These are phyloP conservation scores for Allobates femoralis DNA, from an alignment of 2,797 vertebrate genomes.

Conservation along the genomic window DNA sequence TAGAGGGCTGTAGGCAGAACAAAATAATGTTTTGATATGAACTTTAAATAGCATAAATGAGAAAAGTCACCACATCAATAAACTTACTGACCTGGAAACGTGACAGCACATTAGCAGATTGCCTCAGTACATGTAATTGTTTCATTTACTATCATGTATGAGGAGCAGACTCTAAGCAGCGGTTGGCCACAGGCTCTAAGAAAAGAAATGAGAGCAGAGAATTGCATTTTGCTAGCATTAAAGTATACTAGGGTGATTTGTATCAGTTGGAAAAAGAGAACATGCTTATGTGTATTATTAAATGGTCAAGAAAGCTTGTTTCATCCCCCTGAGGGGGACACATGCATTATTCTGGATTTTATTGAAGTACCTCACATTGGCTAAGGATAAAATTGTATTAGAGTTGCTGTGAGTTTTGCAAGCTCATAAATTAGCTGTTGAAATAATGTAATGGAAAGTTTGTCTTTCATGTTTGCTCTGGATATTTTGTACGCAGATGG, in stretches of 20 bases:
- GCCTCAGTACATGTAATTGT: constrained; percentile 52
- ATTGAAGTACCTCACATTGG: constrained; percentile 38
- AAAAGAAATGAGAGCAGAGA: constrained; percentile 52
- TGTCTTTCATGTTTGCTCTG: neutral
- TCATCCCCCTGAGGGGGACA: constrained; percentile 30
- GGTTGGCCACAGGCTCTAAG: constrained; percentile 51
- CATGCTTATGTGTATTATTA: constrained; percentile 50
- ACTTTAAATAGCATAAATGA: constrained; percentile 60
- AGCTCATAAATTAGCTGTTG: constrained; percentile 16
- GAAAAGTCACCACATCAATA: constrained; percentile 55
- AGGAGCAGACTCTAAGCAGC: constrained; percentile 38
- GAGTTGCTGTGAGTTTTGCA: constrained; percentile 6
- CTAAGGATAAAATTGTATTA: constrained; percentile 23
- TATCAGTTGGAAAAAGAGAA: constrained; percentile 40
- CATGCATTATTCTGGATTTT: constrained; percentile 32
- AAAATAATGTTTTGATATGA: constrained; percentile 50
- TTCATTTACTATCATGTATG: constrained; percentile 53
- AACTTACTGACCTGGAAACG: constrained; percentile 58
- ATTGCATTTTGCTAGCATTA: constrained; percentile 50
- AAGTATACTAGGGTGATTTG: constrained; percentile 47
- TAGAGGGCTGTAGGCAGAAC: constrained; percentile 37
- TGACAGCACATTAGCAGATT: constrained; percentile 59
- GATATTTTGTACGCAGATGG: neutral
- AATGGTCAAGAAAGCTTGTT: constrained; percentile 45
- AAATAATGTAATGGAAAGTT: constrained; percentile 36